Conservation (phyloP, 1,140 invertebrate genomes). For the Neoseiulus cucumeris region DNA sequence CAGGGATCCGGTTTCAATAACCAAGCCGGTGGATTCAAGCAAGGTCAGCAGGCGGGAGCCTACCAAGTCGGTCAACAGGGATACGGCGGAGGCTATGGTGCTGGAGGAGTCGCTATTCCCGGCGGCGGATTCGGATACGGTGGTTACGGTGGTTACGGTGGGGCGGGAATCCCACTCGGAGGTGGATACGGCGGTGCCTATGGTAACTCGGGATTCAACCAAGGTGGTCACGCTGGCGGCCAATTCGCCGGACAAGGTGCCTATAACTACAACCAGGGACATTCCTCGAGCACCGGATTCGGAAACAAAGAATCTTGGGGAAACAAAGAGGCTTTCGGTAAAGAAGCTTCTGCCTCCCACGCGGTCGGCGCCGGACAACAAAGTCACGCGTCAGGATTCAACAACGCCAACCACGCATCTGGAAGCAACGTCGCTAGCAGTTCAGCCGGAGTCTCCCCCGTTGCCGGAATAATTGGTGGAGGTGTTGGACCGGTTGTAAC, state of each 20-base stretch:
- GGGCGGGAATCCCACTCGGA: not conserved
- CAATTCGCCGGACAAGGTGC: conserved; percentile 2
- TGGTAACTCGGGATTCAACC: not conserved
- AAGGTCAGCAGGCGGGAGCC: not conserved
- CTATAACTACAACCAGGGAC: not conserved
- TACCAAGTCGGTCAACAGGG: not conserved
- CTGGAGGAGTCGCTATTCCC: not conserved
- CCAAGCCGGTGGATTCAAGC: not conserved
- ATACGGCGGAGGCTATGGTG: not conserved
- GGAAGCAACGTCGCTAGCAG: not conserved
- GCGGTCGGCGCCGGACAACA: not conserved
- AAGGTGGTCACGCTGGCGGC: not conserved
- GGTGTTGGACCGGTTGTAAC: not conserved
- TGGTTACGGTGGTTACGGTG: not conserved
- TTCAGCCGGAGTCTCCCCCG: not conserved
- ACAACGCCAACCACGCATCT: not conserved
- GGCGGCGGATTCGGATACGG: not conserved
- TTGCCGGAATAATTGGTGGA: not conserved
- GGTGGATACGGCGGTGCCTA: not conserved
- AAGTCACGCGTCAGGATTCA: not conserved
- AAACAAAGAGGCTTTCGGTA: not conserved
- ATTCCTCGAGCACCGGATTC: not conserved
- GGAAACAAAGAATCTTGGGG: conserved; percentile 4
- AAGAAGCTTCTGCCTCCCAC: not conserved
- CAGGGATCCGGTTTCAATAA: conserved; percentile 9